Evolutionary conservation across 2,888 invertebrate genomes (phyloP), one percentile per base, ranked within the genome.

Genomic region (Halictus ligatus): DNA sequence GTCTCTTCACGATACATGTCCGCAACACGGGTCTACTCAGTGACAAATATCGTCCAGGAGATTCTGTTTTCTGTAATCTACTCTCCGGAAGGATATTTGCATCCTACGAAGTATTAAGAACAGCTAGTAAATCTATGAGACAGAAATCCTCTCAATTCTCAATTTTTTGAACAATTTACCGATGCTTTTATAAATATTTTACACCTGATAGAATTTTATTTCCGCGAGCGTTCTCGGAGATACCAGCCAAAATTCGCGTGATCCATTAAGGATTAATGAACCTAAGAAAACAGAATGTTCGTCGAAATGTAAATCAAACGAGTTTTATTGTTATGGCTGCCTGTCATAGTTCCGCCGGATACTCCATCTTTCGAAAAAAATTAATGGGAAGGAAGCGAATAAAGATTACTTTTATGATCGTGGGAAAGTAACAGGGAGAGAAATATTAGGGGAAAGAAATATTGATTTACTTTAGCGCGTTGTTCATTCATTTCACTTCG

Each of bases 321-420:
- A 58, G n/a, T 58, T 58, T 58, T 58, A 58, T 58, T 58, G 58
- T 58, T 58, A 58, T 58, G 58, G 58, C 58, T 58, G n/a, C 12
- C 12, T n/a, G 58, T 58, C 58, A n/a, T 4, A n/a, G 58, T 12
- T 58, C 58, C 58, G 5, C n/a, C 58, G 58, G 58, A n/a, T 12
- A 58, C 21, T 58, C n/a, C 12, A n/a, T 58, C 58, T n/a, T n/a
- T n/a, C 12, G 8, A 58, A 58, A 58, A 58, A 58, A 58, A 58
- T 58, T 58, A 58, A 58, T 58, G 58, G 58, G 58, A n/a, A 58
- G 58, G 58, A 58, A 58, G 58, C 58, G 58, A 58, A n/a, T 58
- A 58, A 58, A 58, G 58, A 58, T 58, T 58, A 58, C 58, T 58
- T 58, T 58, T 58, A 58, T 58, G 58, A n/a, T 58, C 58, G 58